Conservation (phyloP, 1,140 invertebrate genomes). For the Atta cephalotes region DNA sequence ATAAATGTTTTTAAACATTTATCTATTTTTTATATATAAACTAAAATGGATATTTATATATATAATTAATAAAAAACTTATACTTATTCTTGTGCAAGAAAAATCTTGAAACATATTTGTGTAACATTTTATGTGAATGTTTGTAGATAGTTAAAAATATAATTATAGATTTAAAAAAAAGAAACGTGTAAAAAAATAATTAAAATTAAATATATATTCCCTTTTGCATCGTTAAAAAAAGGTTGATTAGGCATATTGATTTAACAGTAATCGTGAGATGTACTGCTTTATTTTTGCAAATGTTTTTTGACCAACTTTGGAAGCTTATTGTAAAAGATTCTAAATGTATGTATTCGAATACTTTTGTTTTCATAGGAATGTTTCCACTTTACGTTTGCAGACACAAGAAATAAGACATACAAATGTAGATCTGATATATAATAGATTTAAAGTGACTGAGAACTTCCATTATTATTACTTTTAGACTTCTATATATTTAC, state of each 20-base stretch:
- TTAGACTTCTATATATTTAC: background rate
- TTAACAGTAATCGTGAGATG: background rate
- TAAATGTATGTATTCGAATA: background rate
- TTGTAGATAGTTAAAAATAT: background rate
- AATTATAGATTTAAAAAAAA: background rate
- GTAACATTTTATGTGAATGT: background rate
- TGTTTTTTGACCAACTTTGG: background rate
- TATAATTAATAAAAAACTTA: background rate
- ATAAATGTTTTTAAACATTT: background rate
- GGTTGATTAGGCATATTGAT: background rate
- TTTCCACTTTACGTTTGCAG: background rate
- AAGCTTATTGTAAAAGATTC: background rate
- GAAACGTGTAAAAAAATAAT: background rate
- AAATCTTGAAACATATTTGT: background rate
- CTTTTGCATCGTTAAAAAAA: background rate
- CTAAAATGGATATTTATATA: background rate
- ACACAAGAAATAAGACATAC: background rate
- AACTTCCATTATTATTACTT: conserved; percentile 30
- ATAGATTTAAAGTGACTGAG: conserved; percentile 23
- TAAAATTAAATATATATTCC: background rate
- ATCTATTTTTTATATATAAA: background rate
- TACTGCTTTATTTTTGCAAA: conserved; percentile 23
- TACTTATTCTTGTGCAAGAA: background rate
- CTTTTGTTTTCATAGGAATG: background rate
- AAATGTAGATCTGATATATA: background rate